phyloP scores from a whole-genome alignment of 2,797 vertebrate genomes.

The Synaphobranchus kaupii region DNA sequence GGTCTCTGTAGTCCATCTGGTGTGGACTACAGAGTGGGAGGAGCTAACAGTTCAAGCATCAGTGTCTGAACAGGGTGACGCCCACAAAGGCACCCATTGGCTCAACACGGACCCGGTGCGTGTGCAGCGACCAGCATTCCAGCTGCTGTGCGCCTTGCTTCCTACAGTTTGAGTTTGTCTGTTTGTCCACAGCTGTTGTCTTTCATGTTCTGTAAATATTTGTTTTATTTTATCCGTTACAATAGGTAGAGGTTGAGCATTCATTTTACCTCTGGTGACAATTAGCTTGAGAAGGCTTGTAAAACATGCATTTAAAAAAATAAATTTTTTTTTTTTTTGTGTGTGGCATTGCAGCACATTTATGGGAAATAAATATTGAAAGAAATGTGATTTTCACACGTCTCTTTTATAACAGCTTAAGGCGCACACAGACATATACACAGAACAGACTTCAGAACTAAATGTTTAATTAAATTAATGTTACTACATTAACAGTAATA shows the following conservation, averaged over 20 bases:
- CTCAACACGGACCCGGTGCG: not conserved
- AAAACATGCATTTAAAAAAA: not conserved
- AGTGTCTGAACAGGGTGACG: not conserved
- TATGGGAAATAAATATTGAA: not conserved
- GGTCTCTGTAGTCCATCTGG: not conserved
- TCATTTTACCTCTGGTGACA: not conserved
- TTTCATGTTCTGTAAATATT: constrained; percentile 4
- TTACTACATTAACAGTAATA: constrained; percentile 9
- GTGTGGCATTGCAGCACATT: not conserved
- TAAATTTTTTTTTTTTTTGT: too few species aligned
- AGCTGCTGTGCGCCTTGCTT: not conserved
- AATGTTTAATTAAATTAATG: constrained; percentile 12
- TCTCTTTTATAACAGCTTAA: not conserved
- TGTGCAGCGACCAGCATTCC: not conserved
- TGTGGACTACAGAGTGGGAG: not conserved
- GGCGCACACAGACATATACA: not conserved
- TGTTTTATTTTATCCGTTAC: not conserved
- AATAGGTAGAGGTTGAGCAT: not conserved
- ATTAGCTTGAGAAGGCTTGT: not conserved
- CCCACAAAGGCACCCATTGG: not conserved
- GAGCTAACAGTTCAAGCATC: not conserved
- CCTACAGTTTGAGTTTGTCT: not conserved
- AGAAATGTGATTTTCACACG: not conserved
- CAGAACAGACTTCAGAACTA: not conserved
- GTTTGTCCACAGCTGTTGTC: not conserved